These are phyloP conservation scores for Colletes collaris DNA, from an alignment of 2,888 invertebrate genomes.

Conservation along the genomic window DNA sequence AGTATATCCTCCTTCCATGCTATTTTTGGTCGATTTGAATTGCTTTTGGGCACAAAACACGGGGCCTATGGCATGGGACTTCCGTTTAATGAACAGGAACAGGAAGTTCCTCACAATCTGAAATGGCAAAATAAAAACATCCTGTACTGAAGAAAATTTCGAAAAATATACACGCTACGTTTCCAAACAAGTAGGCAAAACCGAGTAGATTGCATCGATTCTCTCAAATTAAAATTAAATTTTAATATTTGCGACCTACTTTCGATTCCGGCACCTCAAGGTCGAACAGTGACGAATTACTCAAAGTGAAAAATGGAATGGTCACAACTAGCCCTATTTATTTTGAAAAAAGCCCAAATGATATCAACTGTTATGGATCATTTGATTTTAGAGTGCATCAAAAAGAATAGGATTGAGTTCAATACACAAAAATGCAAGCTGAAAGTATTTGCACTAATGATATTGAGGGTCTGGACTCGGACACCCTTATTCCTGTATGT, in stretches of 20 bases:
- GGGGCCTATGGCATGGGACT: conserved; percentile 82
- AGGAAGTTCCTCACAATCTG: conserved; percentile 80
- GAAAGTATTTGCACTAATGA: conserved; percentile 80
- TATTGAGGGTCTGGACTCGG: conserved; percentile 80
- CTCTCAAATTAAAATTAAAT: conserved; percentile 26
- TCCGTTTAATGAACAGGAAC: conserved; percentile 82
- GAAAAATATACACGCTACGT: conserved; percentile 65
- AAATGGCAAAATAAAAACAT: conserved; percentile 81
- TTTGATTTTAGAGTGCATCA: conserved; percentile 69
- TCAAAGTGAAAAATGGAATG: conserved; percentile 56
- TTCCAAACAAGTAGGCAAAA: conserved; percentile 33
- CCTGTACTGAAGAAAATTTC: conserved; percentile 78
- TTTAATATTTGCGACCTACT: conserved; percentile 66
- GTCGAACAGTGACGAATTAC: conserved; percentile 61
- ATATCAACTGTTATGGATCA: conserved; percentile 56
- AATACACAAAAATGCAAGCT: conserved; percentile 78
- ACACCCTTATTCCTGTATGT: conserved; percentile 83
- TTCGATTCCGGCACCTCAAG: conserved; percentile 65
- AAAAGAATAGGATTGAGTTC: conserved; percentile 62
- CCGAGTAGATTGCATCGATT: conserved; percentile 30
- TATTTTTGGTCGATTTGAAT: conserved; percentile 61
- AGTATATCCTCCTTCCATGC: conserved; percentile 70
- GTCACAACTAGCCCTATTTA: conserved; percentile 47
- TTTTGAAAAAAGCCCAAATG: conserved; percentile 39
- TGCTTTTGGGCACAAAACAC: conserved; percentile 71